Percentiles rank a stretch among this genome's conserved stretches.
These are phyloP conservation scores for Myotis planiceps DNA, from an alignment of 2,797 vertebrate species.

Conservation along the genomic window DNA sequence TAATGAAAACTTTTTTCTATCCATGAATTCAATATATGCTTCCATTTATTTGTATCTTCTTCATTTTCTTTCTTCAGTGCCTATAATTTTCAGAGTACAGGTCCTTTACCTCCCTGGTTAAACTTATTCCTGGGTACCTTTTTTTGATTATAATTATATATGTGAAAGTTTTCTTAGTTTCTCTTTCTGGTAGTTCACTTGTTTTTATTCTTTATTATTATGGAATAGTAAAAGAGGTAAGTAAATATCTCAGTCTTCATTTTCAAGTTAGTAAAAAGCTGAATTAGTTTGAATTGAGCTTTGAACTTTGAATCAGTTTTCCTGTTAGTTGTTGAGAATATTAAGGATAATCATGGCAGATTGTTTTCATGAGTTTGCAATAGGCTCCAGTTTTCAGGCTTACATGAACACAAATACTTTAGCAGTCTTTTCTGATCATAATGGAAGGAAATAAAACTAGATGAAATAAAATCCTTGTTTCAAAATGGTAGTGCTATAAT, in stretches of 20 bases:
- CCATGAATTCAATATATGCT: neutral
- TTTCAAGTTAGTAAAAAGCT: neutral
- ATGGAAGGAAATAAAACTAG: neutral
- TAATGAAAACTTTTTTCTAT: neutral
- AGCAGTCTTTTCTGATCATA: neutral
- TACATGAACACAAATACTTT: neutral
- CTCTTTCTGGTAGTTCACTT: neutral
- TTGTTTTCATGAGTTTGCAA: neutral
- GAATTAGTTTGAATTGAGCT: neutral
- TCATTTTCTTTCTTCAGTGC: neutral
- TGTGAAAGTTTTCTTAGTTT: neutral
- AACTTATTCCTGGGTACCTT: neutral
- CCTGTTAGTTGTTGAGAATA: neutral
- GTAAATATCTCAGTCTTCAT: neutral
- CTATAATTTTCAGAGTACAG: neutral
- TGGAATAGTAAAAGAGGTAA: neutral
- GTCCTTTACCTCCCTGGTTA: neutral
- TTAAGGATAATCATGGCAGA: neutral
- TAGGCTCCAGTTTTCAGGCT: neutral
- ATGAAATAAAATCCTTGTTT: constrained; percentile 36
- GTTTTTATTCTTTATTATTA: constrained; percentile 25
- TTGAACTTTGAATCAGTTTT: constrained; percentile 31
- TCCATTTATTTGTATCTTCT: neutral
- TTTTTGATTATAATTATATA: neutral
- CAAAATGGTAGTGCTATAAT: neutral